Evolutionary conservation across 2,113 vertebrate species (phyloP).

Genomic region (Oplegnathus fasciatus): DNA sequence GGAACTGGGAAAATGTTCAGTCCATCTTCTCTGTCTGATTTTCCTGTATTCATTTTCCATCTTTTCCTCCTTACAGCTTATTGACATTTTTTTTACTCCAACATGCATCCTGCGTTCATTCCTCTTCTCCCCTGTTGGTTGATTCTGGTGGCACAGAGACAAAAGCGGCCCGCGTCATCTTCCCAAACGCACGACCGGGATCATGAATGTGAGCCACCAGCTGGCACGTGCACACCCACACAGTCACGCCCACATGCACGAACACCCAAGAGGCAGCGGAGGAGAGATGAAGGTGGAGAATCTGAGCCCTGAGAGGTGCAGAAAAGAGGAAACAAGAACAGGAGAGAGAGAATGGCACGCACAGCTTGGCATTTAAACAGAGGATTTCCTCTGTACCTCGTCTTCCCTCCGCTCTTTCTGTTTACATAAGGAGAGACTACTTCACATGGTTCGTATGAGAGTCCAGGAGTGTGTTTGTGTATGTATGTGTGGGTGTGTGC

Average conservation of each 20-base stretch:
- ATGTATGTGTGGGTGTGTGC: no score
- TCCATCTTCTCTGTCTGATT: slow-evolving; percentile 13
- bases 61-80: slow-evolving; percentile 2
- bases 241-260: slow-evolving; percentile 21
- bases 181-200: slow-evolving; percentile 17
- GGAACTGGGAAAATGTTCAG: neutral
- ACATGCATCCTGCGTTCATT: slow-evolving; percentile 54
- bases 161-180: slow-evolving; percentile 46
- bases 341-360: slow-evolving; percentile 66
- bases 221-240: slow-evolving; percentile 37
- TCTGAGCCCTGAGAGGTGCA: slow-evolving; percentile 56
- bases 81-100: slow-evolving; percentile 25
- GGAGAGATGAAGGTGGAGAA: slow-evolving; percentile 64
- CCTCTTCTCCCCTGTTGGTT: slow-evolving; percentile 17
- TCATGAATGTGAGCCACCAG: slow-evolving; percentile 31
- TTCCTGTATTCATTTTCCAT: slow-evolving; percentile 24
- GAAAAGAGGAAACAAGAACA: slow-evolving; percentile 69
- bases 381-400: slow-evolving; percentile 84
- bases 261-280: slow-evolving; percentile 14
- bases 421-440: slow-evolving; percentile 75
- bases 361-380: slow-evolving; percentile 80
- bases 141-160: slow-evolving; percentile 40
- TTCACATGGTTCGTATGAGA: slow-evolving; percentile 44
- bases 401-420: slow-evolving; percentile 76
- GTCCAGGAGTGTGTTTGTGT: slow-evolving; percentile 13